Evolutionary conservation across 2,888 invertebrate species (phyloP).

Genomic region (Nemotelus nigrinus): DNA sequence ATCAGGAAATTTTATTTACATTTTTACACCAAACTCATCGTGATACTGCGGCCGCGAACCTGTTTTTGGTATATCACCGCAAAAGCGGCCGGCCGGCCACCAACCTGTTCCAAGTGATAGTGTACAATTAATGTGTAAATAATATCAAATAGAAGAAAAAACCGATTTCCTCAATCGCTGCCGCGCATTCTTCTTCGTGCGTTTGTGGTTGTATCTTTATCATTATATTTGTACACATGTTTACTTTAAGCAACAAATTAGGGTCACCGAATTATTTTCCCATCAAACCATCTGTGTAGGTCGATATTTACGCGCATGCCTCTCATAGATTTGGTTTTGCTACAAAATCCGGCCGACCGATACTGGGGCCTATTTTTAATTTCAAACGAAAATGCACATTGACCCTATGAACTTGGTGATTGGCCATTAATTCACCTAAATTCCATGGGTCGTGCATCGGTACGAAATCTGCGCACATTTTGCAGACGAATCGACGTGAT

Average conservation of each 20-base stretch:
- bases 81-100: neutral
- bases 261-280: constrained; percentile 11
- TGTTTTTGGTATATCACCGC: constrained; percentile 1
- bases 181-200: neutral
- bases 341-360: neutral
- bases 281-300: too few relatives aligned
- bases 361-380: constrained; percentile 20
- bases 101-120: constrained; percentile 11
- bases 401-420: constrained; percentile 44
- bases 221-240: neutral
- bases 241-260: constrained; percentile 28
- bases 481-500: neutral
- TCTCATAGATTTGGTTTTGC: too few relatives aligned
- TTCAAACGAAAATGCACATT: constrained; percentile 27
- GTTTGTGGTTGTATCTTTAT: neutral
- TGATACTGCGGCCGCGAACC: constrained; percentile 3
- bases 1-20: constrained; percentile 41
- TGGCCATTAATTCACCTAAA: constrained; percentile 39
- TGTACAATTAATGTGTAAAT: constrained; percentile 10
- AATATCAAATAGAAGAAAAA: constrained; percentile 1
- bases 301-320: too few relatives aligned
- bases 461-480: neutral
- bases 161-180: constrained; percentile 5
- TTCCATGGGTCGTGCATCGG: constrained; percentile 15
- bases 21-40: constrained; percentile 15